A percentile compares a stretch with the other conserved stretches of the same genome.
These are phyloP conservation scores for Lepisosteus oculatus DNA, from an alignment of 2,113 vertebrate species.

Conservation along the genomic window DNA sequence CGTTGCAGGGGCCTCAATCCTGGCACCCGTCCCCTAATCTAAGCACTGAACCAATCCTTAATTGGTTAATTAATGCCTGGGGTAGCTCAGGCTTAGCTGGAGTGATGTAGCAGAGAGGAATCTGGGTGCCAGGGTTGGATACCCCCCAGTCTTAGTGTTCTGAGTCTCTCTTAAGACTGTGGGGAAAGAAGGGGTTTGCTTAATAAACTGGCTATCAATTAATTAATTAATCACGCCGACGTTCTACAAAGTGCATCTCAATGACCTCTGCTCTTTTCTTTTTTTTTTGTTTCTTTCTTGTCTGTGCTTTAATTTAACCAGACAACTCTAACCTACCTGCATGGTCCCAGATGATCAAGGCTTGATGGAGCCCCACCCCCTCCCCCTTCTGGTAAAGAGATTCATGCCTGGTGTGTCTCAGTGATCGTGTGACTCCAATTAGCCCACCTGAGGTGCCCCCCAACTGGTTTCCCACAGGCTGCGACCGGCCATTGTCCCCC, in stretches of 20 bases:
- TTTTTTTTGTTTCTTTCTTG: background rate
- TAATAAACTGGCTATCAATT: too few relatives aligned
- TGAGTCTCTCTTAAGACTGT: too few relatives aligned
- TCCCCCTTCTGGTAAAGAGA: conserved; percentile 35
- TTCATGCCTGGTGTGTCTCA: conserved; percentile 19
- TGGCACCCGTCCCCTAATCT: too few relatives aligned
- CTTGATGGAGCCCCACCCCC: conserved; percentile 21
- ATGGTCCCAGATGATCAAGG: conserved; percentile 18
- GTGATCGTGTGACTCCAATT: conserved; percentile 29
- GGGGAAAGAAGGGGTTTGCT: too few relatives aligned
- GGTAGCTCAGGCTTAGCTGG: too few relatives aligned
- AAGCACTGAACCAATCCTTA: too few relatives aligned
- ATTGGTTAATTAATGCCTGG: too few relatives aligned
- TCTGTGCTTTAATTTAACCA: conserved; percentile 26
- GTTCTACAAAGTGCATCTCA: background rate
- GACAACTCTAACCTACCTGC: conserved; percentile 38
- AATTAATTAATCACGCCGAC: too few relatives aligned
- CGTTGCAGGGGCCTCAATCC: too few relatives aligned
- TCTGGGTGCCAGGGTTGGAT: too few relatives aligned
- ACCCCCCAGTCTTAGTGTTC: too few relatives aligned
- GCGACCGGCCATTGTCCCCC: background rate
- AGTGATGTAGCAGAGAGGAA: too few relatives aligned
- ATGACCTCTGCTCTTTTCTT: conserved; percentile 9
- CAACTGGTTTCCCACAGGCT: background rate
- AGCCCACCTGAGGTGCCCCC: conserved; percentile 2